Evolutionary conservation across 2,797 vertebrate species (phyloP).

Genomic region (Hydrolagus colliei): DNA sequence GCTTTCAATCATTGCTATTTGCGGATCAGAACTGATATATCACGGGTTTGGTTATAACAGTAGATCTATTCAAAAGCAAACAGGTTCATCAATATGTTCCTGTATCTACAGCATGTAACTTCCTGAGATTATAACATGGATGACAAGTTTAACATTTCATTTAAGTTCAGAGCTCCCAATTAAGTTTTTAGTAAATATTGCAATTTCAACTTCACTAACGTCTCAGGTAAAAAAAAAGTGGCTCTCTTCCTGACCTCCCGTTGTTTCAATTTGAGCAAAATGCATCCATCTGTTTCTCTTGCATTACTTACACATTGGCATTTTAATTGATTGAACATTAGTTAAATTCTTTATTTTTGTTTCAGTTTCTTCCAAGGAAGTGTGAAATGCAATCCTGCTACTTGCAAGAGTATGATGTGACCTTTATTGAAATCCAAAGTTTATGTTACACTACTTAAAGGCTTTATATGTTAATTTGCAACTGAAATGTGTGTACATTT

Average conservation of each 20-base stretch:
- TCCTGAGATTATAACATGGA: background rate
- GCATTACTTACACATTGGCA: background rate
- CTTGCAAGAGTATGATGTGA: too few relatives aligned
- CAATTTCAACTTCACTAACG: background rate
- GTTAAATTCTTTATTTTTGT: background rate
- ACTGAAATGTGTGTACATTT: background rate
- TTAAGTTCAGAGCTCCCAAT: background rate
- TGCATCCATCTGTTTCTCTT: constrained; percentile 10
- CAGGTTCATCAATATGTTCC: background rate
- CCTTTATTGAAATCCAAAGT: too few relatives aligned
- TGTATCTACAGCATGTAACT: background rate
- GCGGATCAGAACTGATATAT: background rate
- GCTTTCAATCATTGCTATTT: background rate
- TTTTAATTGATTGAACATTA: background rate
- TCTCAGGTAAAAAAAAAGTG: background rate
- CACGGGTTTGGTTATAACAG: background rate
- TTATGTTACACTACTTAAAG: too few relatives aligned
- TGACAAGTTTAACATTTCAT: background rate
- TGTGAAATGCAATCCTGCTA: too few relatives aligned
- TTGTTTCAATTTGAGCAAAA: background rate
- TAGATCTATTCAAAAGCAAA: background rate
- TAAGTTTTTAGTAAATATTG: background rate
- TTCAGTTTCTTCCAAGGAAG: too few relatives aligned
- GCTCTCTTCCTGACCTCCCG: too few relatives aligned
- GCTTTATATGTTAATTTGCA: too few relatives aligned